Base-by-base conservation (phyloP, 1,140 invertebrate genomes). In the Rhagoletis zephyria region DNA sequence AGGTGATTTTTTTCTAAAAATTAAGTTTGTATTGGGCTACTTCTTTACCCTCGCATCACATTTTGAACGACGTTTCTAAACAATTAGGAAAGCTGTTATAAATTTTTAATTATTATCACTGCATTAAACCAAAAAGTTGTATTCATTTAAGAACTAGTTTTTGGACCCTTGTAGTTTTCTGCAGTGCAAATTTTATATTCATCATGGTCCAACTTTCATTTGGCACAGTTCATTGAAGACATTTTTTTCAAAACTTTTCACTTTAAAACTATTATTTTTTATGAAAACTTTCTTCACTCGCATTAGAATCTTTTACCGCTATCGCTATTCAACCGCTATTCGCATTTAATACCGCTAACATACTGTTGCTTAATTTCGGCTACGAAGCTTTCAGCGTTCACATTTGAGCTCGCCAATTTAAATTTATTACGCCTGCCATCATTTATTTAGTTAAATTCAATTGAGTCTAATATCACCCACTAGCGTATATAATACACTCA, bases 381-480 rank as follows among this genome's bases (percentile, higher is more conserved):
- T 51, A 19, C 6, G 10, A 81, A n/a, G n/a, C 9, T 81, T 56
- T n/a, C 48, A 51, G 7, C 74, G 48, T 56, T 12, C 16, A 74
- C 14, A 16, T 74, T 14, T 14, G 4, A n/a, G 40, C 4, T 40
- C 40, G 16, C 56, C 74, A 81, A 81, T 81, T 81, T 81, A 81
- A 51, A 81, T 56, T 74, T 81, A 30, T 81, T 81, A 81, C 74
- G 56, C n/a, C 19, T 56, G 45, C 30, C 45, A 19, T 19, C 51
- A 56, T 56, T 81, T 81, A 81, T 81, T 81, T 81, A 81, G 74
- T 81, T 81, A 81, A 56, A 81, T 81, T 56, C 16, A 81, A 81
- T 81, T 81, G n/a, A 56, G 74, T 12, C 56, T 9, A 42, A 74
- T 74, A 10, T 30, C 30, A 30, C 30, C 30, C 30, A 30, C 30